Evolutionary conservation across 2,888 invertebrate genomes (phyloP), one percentile per base, ranked within the genome.

Genomic region (Osmoderma eremita): DNA sequence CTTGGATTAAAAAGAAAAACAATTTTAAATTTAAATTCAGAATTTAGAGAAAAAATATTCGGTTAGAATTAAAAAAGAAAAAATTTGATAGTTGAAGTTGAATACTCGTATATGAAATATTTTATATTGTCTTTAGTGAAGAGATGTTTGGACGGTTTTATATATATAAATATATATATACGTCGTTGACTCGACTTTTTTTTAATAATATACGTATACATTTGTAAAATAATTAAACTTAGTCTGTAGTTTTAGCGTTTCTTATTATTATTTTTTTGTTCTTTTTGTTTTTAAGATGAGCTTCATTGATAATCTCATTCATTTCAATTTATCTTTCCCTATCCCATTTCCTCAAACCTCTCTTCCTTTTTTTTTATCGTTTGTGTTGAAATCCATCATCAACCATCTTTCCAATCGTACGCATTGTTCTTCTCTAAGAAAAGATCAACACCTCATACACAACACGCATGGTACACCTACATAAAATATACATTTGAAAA

Each of bases 181-280:
- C 77, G 79, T 80, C 78, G 79, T 77, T 75, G 76, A 79, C 73
- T 73, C 79, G 78, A 78, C 79, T 77, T 80, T 80, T 80, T 81
- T 78, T 78, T 75, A 67, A 63, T 67, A 75, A 75, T 72, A 73
- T 72, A 73, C 78, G 77, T 81, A 81, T 81, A 81, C 81, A 81
- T 78, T 77, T 81, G 81, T 82, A 82, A 82, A 80, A 80, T 79
- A 79, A 76, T 68, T 71, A 71, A 69, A 77, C 74, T 78, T 80
- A 80, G 78, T 70, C 75, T 71, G 75, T 81, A 81, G 79, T 78
- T 76, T 74, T 75, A 75, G 74, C 72, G 72, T 75, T 76, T 77
- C 76, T 75, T 75, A 75, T 74, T 70, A 72, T 69, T 65, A 69
- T 70, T 71, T 65, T 69, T 68, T 65, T 38, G 49, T 58, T 49